A percentile compares a stretch with the other conserved stretches of the same genome.
These are phyloP conservation scores for Drosophila kanekoi DNA, from an alignment of 2,888 invertebrate genomes.

Conservation along the genomic window DNA sequence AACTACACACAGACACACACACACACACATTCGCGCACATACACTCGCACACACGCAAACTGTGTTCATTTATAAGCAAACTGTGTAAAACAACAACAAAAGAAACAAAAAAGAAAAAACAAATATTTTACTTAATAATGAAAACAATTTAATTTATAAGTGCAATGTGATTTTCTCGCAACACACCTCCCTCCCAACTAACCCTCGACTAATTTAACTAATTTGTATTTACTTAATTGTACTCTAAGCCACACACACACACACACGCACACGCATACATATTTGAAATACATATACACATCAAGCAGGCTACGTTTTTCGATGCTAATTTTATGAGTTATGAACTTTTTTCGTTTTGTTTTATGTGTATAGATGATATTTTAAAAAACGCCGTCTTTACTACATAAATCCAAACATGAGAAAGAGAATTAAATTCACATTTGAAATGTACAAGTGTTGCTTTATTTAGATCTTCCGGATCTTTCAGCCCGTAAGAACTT, in stretches of 20 bases:
- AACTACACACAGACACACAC: conserved; percentile 40
- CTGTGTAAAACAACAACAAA: conserved; percentile 1
- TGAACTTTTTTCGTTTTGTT: conserved; percentile 1
- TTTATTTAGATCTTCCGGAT: conserved; percentile 1
- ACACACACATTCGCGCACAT: conserved; percentile 28
- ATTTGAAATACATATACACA: conserved; percentile 24
- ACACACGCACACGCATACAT: conserved; percentile 22
- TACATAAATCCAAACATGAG: conserved; percentile 50
- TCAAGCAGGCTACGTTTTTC: conserved; percentile 14
- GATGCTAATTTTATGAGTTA: background rate
- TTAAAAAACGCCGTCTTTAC: conserved; percentile 37
- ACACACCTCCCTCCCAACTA: conserved; percentile 1
- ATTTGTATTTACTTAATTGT: conserved; percentile 60
- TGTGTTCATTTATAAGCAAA: conserved; percentile 70
- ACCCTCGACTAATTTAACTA: conserved; percentile 6
- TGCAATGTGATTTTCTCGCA: conserved; percentile 66
- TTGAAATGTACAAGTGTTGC: conserved; percentile 57
- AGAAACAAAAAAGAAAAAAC: background rate
- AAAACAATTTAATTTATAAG: conserved; percentile 63
- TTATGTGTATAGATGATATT: conserved; percentile 45
- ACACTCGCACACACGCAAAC: conserved; percentile 55
- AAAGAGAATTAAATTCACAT: conserved; percentile 71
- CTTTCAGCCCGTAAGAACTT: too few relatives aligned
- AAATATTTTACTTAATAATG: conserved; percentile 31
- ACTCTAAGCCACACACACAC: conserved; percentile 44